Evolutionary conservation across 2,113 vertebrate genomes (phyloP).

Genomic region (Megalops atlanticus): DNA sequence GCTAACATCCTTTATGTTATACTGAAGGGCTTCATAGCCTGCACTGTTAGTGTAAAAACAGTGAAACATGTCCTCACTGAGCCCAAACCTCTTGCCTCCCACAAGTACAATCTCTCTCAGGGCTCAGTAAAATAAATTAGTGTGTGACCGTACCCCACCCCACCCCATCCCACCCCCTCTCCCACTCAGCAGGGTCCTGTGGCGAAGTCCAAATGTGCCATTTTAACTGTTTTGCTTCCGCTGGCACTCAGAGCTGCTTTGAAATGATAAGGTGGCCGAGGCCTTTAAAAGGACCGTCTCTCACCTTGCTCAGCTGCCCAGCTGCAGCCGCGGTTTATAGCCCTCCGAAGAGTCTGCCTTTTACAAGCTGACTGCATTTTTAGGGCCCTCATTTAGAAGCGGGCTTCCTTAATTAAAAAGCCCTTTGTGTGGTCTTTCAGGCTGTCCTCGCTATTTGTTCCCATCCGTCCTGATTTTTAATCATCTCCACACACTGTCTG

Average conservation of each 20-base stretch:
- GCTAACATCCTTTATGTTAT: constrained; percentile 1
- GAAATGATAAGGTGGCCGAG: not conserved
- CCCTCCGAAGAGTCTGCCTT: constrained; percentile 47
- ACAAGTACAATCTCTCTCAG: constrained; percentile 21
- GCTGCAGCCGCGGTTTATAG: constrained; percentile 34
- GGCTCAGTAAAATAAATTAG: constrained; percentile 30
- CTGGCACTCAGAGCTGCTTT: constrained; percentile 9
- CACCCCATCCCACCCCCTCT: too few species aligned
- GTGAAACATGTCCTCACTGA: constrained; percentile 1
- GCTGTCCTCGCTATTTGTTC: constrained; percentile 42
- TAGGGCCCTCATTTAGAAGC: constrained; percentile 51
- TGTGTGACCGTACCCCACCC: constrained; percentile 18
- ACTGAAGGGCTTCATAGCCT: not conserved
- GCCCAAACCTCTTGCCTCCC: constrained; percentile 8
- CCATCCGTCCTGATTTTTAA: constrained; percentile 39
- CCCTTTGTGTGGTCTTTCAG: constrained; percentile 55
- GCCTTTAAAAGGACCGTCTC: constrained; percentile 15
- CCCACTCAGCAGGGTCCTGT: not conserved
- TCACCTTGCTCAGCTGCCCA: constrained; percentile 15
- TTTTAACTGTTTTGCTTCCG: constrained; percentile 17
- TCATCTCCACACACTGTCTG: constrained; percentile 23
- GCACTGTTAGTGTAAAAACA: constrained; percentile 1
- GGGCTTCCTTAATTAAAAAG: constrained; percentile 60
- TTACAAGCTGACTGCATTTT: constrained; percentile 54
- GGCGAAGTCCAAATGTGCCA: not conserved